Base-by-base conservation (phyloP, 2,797 vertebrate genomes). In the Molossus molossus region DNA sequence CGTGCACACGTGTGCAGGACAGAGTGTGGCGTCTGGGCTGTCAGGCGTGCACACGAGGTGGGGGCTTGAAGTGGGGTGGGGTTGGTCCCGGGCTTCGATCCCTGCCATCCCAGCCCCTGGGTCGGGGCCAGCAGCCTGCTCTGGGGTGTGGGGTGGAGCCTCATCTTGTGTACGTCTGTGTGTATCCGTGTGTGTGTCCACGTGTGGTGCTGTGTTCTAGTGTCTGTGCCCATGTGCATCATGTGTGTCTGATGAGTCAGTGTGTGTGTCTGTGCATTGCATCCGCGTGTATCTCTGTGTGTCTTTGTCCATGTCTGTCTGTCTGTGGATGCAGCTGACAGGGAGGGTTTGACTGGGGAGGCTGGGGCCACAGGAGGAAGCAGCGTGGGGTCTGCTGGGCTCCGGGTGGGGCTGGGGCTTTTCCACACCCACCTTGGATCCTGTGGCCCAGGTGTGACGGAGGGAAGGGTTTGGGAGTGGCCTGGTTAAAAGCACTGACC, bases 1-100 rank as follows among this genome's bases (percentile, higher is more conserved):
- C 14, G 12, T 11, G 12, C 7, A 9, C 12, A 6, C 1, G 37
- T 3, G 23, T 6, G 9, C 18, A 12, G 17, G 29, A 21, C 0
- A 5, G 11, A 20, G 11, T 10, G 12, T 23, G 15, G 29, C 29
- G 9, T 60, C 10, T 9, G 10, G 48, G 76, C 17, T 20, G 48
- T 37, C 45, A 3, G 48, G 4, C 2, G 9, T 37, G 23, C 15
- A 23, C 53, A 3, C 1, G 18, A 65, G 58, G 2, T 48, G 75
- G 11, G 33, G 12, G 7, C n/a, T 14, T 64, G 29, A 20, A 7
- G 58, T 25, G 8, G 17, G 23, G 55, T 64, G 15, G 6, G 50
- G 27, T 50, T 50, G 18, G 40, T 21, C 60, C 29, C 81, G n/a
- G 60, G 29, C 20, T 83, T 29, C 33, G 45, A 15, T 10, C 62